Percentiles rank a stretch among this genome's conserved stretches.
Evolutionary conservation across 2,797 vertebrate genomes (phyloP).

Genomic region (Peromyscus melanophrys): DNA sequence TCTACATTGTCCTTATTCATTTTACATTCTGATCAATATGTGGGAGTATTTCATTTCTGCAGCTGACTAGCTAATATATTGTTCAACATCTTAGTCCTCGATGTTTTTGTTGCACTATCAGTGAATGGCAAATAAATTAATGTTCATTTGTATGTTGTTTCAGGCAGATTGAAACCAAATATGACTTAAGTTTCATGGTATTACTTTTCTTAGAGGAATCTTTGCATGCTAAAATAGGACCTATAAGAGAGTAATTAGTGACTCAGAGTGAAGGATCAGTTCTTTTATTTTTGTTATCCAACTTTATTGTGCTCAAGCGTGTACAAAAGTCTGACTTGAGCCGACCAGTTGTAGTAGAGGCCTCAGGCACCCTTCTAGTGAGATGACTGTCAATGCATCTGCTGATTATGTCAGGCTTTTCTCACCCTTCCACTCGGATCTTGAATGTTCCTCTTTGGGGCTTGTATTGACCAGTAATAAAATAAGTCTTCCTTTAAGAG

Average conservation of each 20-base stretch:
- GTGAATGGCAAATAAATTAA: neutral
- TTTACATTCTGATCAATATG: neutral
- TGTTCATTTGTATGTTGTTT: neutral
- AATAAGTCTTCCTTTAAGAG: neutral
- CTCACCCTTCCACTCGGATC: neutral
- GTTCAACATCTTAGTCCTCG: neutral
- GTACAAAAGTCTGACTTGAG: neutral
- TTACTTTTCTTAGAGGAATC: neutral
- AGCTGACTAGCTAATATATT: neutral
- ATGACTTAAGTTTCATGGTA: neutral
- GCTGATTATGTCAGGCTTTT: neutral
- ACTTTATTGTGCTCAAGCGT: neutral
- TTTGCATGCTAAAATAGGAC: fast-evolving
- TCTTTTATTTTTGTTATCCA: neutral
- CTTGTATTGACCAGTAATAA: fast-evolving
- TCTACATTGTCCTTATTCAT: fast-evolving
- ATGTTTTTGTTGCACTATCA: neutral
- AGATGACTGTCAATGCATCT: neutral
- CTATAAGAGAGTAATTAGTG: too few relatives aligned
- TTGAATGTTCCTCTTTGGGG: neutral
- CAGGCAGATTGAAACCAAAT: neutral
- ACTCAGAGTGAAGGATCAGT: too few relatives aligned
- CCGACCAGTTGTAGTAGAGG: neutral
- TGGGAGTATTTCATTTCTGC: neutral
- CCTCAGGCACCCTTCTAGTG: neutral